Conservation (phyloP, 1,140 invertebrate species). For the Trachymyrmex septentrionalis region DNA sequence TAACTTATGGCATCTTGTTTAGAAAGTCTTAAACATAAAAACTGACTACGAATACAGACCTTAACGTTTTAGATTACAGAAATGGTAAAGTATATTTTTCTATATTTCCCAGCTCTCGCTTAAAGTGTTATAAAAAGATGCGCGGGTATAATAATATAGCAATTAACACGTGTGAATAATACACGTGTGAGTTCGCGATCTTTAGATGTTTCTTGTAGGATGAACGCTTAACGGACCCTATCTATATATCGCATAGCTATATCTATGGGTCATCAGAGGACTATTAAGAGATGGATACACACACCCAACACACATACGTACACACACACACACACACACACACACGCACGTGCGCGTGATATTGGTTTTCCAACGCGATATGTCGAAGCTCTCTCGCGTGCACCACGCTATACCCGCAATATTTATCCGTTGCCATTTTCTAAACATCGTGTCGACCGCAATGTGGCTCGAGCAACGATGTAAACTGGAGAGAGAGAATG, state of each 20-base stretch:
- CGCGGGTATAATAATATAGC: background rate
- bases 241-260: conserved; percentile 20
- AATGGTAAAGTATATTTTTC: background rate
- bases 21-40: no score
- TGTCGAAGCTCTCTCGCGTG: background rate
- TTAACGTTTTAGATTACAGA: background rate
- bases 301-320: background rate
- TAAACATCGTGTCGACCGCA: conserved; percentile 23
- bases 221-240: conserved; percentile 10
- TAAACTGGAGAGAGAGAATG: background rate
- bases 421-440: conserved; percentile 45
- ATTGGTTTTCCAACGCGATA: conserved; percentile 41
- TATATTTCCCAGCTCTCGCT: no score
- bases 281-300: conserved; percentile 27
- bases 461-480: conserved; percentile 36
- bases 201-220: conserved; percentile 15
- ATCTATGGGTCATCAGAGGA: conserved; percentile 12
- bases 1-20: no score
- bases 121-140: conserved; percentile 1
- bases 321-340: background rate
- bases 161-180: conserved; percentile 27
- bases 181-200: background rate
- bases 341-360: background rate
- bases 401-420: conserved; percentile 15
- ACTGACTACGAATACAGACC: background rate